Percentiles rank a stretch among this genome's conserved stretches.
Conservation (phyloP, 2,888 invertebrate species). For the Lithophane semibrunnea region DNA sequence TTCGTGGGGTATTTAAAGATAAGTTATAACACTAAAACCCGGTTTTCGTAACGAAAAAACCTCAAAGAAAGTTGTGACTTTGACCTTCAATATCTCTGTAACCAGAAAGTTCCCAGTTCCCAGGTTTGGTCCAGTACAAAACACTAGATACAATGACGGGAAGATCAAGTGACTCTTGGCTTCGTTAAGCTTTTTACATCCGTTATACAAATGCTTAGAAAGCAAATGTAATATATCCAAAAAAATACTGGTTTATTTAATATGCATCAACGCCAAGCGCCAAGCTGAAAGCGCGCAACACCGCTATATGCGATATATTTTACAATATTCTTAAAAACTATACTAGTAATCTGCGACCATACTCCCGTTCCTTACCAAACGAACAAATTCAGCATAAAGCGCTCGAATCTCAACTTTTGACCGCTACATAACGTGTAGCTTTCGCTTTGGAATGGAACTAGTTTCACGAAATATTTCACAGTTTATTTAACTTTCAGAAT, state of each 20-base stretch:
- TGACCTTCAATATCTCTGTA: neutral
- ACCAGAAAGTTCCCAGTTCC: neutral
- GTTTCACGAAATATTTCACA: conserved; percentile 53
- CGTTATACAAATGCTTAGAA: neutral
- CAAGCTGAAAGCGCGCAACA: neutral
- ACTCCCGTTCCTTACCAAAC: conserved; percentile 13
- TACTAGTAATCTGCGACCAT: neutral
- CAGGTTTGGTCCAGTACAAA: neutral
- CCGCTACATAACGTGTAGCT: conserved; percentile 46
- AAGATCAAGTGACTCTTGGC: neutral
- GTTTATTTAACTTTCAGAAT: conserved; percentile 50
- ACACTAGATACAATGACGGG: neutral
- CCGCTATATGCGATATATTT: neutral
- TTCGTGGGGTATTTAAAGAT: neutral
- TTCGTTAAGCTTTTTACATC: neutral
- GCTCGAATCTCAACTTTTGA: conserved; percentile 45
- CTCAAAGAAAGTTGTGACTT: neutral
- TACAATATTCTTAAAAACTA: neutral
- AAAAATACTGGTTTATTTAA: neutral
- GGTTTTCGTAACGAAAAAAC: neutral
- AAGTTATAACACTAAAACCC: neutral
- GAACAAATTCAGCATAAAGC: conserved; percentile 43
- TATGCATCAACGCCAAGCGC: neutral
- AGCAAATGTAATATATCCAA: neutral
- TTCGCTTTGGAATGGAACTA: conserved; percentile 43